phyloP scores from a whole-genome alignment of 1,140 invertebrate genomes.

The Brachionus paranguensis region DNA sequence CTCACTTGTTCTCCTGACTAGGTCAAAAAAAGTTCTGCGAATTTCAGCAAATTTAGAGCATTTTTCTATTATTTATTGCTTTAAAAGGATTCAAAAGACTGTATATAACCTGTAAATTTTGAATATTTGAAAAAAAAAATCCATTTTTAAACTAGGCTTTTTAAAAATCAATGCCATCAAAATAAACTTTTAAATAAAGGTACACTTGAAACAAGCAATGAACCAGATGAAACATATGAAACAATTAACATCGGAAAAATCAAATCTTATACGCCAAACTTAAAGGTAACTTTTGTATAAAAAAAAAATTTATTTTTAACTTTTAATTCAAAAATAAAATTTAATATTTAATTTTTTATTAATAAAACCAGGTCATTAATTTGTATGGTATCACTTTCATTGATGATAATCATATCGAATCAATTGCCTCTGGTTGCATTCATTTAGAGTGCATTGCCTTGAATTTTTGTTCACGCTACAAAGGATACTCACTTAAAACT shows the following conservation, averaged over 20 bases:
- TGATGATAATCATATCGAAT: slow-evolving; percentile 96
- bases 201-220: slow-evolving; percentile 90
- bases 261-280: slow-evolving; percentile 76
- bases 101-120: too few species aligned
- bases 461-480: slow-evolving; percentile 92
- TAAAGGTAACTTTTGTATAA: slow-evolving; percentile 59
- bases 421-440: slow-evolving; percentile 68
- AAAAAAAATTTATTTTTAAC: neutral
- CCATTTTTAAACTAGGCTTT: neutral
- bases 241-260: slow-evolving; percentile 77
- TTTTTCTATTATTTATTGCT: too few species aligned
- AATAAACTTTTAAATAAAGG: slow-evolving; percentile 59
- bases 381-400: slow-evolving; percentile 89
- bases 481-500: slow-evolving; percentile 88
- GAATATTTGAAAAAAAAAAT: too few species aligned
- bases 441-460: slow-evolving; percentile 92
- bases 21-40: too few species aligned
- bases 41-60: too few species aligned
- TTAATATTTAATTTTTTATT: too few species aligned
- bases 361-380: slow-evolving; percentile 48
- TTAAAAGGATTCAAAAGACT: too few species aligned
- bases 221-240: slow-evolving; percentile 96
- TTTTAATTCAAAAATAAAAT: neutral
- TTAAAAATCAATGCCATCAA: neutral
- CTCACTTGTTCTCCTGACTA: too few species aligned